Conservation (phyloP, 1,140 invertebrate species). For the Oryctes rhinoceros region DNA sequence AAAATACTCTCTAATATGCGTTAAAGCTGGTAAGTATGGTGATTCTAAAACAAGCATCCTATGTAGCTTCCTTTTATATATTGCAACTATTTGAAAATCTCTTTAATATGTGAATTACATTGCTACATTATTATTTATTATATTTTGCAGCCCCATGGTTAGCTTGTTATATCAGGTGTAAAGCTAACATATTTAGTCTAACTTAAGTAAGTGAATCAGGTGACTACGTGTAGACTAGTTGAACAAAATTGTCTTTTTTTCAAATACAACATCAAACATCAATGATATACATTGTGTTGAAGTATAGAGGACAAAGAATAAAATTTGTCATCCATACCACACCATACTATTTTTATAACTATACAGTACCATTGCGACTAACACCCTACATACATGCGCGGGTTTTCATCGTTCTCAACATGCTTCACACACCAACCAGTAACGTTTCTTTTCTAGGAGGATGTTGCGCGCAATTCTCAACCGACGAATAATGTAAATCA, state of each 20-base stretch:
- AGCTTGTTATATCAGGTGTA: not conserved
- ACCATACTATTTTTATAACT: not conserved
- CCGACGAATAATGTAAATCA: slow-evolving; percentile 44
- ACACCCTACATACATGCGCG: slow-evolving; percentile 2
- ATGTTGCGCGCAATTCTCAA: slow-evolving; percentile 34
- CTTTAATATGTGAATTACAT: too few species aligned
- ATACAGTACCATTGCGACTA: slow-evolving; percentile 7
- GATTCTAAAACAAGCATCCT: not conserved
- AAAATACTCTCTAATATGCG: too few species aligned
- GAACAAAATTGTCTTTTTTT: slow-evolving; percentile 2
- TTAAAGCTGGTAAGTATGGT: not conserved
- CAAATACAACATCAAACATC: not conserved
- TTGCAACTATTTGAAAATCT: too few species aligned
- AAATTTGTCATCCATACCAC: not conserved
- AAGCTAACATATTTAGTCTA: slow-evolving; percentile 3
- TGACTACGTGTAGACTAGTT: slow-evolving; percentile 1
- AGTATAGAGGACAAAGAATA: slow-evolving; percentile 10
- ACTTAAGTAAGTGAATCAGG: slow-evolving; percentile 6
- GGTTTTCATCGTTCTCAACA: not conserved
- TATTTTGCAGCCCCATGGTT: not conserved
- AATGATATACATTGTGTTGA: not conserved
- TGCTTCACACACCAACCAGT: not conserved
- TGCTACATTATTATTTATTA: not conserved
- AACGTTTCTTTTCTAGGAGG: slow-evolving; percentile 41
- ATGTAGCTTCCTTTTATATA: not conserved